These are phyloP conservation scores for Lochmaea capreae DNA, from an alignment of 2,888 invertebrate species.

Conservation along the genomic window DNA sequence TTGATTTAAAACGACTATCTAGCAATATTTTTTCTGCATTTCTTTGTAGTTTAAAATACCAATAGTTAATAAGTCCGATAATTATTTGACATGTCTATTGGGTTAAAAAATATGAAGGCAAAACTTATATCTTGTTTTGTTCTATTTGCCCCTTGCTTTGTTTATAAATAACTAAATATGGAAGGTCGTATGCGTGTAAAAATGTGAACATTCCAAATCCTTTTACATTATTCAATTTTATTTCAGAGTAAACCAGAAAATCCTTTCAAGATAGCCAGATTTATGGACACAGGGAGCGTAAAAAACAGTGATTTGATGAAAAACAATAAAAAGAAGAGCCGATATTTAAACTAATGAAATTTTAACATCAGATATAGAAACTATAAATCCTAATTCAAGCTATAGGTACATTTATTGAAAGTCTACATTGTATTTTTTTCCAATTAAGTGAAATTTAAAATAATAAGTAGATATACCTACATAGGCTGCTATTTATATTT, in stretches of 20 bases:
- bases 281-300: conserved; percentile 51
- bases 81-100: too few relatives aligned
- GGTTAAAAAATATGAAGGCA: too few relatives aligned
- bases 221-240: conserved; percentile 61
- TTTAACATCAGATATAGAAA: neutral
- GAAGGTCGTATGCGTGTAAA: conserved; percentile 8
- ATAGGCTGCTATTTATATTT: too few relatives aligned
- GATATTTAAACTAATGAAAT: neutral
- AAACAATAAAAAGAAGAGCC: neutral
- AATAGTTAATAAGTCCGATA: too few relatives aligned
- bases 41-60: too few relatives aligned
- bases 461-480: too few relatives aligned
- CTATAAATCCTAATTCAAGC: neutral
- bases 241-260: conserved; percentile 57
- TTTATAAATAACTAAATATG: neutral
- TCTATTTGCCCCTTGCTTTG: neutral
- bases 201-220: conserved; percentile 36
- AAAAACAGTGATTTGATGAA: conserved; percentile 51
- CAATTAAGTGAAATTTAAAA: neutral
- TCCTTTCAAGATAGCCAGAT: conserved; percentile 56
- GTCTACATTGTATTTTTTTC: neutral
- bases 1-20: too few relatives aligned
- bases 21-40: too few relatives aligned
- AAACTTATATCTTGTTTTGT: too few relatives aligned
- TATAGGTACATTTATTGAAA: neutral